Percentiles rank a stretch among this genome's conserved stretches.
These are phyloP conservation scores for Dysmachus trigonus DNA, from an alignment of 2,888 invertebrate species.

Conservation along the genomic window DNA sequence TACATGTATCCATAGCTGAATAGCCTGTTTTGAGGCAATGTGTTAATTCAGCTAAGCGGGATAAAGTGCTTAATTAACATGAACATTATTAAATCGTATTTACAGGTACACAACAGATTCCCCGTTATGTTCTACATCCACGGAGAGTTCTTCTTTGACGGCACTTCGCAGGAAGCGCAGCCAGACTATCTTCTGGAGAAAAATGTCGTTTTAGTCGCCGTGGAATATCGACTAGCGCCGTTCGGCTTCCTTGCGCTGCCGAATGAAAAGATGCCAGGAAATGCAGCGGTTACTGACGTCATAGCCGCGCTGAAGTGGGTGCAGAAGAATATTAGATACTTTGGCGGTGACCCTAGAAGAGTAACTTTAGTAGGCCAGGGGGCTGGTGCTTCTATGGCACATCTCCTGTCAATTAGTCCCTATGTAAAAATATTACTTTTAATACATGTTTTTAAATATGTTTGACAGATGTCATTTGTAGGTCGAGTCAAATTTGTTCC, in stretches of 20 bases:
- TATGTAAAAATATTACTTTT: conserved; percentile 53
- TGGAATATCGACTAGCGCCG: conserved; percentile 67
- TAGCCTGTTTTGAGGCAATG: background rate
- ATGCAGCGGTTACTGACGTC: conserved; percentile 68
- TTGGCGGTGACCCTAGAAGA: conserved; percentile 65
- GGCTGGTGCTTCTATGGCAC: conserved; percentile 66
- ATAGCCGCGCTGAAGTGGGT: conserved; percentile 67
- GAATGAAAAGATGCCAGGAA: conserved; percentile 66
- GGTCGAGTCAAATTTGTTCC: conserved; percentile 59
- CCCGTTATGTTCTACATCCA: conserved; percentile 65
- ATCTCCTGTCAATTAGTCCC: conserved; percentile 64
- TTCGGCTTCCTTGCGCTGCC: conserved; percentile 67
- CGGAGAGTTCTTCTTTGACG: conserved; percentile 64
- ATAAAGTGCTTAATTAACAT: too few relatives aligned
- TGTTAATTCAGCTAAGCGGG: background rate
- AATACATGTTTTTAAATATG: background rate
- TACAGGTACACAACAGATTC: conserved; percentile 52
- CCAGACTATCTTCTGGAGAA: conserved; percentile 65
- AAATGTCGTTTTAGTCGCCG: conserved; percentile 65
- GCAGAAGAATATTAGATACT: conserved; percentile 63
- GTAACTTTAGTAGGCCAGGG: conserved; percentile 68
- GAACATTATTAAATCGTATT: background rate
- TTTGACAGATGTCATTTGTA: background rate
- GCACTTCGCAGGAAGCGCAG: conserved; percentile 61
- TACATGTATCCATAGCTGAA: background rate